Evolutionary conservation across 2,797 vertebrate genomes (phyloP).

Genomic region (Helarctos malayanus): DNA sequence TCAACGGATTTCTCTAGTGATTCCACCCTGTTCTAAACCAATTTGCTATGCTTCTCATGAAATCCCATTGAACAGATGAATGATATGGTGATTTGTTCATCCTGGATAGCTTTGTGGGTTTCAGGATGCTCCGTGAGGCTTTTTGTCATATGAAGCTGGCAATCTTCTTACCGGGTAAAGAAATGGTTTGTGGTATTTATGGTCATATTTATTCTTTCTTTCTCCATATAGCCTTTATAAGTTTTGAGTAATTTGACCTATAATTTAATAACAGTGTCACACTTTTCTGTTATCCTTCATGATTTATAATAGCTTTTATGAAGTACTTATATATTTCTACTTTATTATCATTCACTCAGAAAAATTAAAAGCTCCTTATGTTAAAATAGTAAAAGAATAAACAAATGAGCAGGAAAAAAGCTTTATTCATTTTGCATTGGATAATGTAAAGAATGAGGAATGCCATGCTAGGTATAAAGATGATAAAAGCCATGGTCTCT

Average conservation of each 20-base stretch:
- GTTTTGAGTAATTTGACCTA: background rate
- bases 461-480: background rate
- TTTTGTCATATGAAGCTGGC: background rate
- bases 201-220: background rate
- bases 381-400: slow-evolving; percentile 12
- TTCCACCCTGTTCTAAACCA: background rate
- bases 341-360: slow-evolving; percentile 13
- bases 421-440: background rate
- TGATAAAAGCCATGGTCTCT: background rate
- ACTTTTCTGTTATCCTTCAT: background rate
- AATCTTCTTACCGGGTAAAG: background rate
- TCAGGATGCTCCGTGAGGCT: background rate
- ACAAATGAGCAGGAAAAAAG: background rate
- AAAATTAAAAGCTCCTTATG: background rate
- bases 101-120: background rate
- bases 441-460: background rate
- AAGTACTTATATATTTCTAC: background rate
- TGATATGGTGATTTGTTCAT: background rate
- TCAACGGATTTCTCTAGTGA: background rate
- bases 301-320: background rate
- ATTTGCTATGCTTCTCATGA: background rate
- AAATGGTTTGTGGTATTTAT: background rate
- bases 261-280: background rate
- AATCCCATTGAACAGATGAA: background rate
- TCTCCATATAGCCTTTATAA: background rate